Evolutionary conservation across 2,797 vertebrate species (phyloP).

Genomic region (Sparus aurata): DNA sequence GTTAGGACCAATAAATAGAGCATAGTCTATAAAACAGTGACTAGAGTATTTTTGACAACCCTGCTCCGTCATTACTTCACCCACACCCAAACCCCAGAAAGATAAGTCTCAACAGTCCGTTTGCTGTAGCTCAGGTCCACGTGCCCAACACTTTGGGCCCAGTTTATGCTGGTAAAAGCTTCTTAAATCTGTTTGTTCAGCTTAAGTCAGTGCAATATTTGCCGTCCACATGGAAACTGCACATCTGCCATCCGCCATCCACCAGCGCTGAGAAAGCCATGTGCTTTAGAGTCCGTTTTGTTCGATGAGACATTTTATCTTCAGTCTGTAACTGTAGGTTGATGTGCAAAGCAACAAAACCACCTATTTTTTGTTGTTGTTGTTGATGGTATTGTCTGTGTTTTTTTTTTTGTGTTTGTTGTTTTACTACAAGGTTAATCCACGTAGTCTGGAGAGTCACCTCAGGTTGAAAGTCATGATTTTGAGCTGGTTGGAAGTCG

Average conservation of each 20-base stretch:
- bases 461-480: slow-evolving; percentile 38
- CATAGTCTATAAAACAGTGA: slow-evolving; percentile 46
- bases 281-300: slow-evolving; percentile 40
- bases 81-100: slow-evolving; percentile 6
- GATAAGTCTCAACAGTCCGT: slow-evolving; percentile 23
- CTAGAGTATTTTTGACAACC: slow-evolving; percentile 20
- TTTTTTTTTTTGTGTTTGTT: neutral
- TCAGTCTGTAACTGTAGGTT: slow-evolving; percentile 17
- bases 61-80: slow-evolving; percentile 14
- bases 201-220: slow-evolving; percentile 74
- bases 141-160: slow-evolving; percentile 23
- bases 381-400: neutral
- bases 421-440: slow-evolving; percentile 14
- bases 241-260: slow-evolving; percentile 28
- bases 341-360: slow-evolving; percentile 35
- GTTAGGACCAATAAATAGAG: slow-evolving; percentile 43
- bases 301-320: slow-evolving; percentile 28
- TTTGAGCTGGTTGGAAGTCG: slow-evolving; percentile 45
- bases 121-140: slow-evolving; percentile 46
- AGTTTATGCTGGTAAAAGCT: slow-evolving; percentile 65
- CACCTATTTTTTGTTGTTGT: neutral
- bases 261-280: slow-evolving; percentile 9
- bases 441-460: slow-evolving; percentile 24
- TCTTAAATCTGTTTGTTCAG: slow-evolving; percentile 35
- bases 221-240: slow-evolving; percentile 36